phyloP scores from a whole-genome alignment of 2,113 vertebrate genomes.

The Microcebus jonahi region DNA sequence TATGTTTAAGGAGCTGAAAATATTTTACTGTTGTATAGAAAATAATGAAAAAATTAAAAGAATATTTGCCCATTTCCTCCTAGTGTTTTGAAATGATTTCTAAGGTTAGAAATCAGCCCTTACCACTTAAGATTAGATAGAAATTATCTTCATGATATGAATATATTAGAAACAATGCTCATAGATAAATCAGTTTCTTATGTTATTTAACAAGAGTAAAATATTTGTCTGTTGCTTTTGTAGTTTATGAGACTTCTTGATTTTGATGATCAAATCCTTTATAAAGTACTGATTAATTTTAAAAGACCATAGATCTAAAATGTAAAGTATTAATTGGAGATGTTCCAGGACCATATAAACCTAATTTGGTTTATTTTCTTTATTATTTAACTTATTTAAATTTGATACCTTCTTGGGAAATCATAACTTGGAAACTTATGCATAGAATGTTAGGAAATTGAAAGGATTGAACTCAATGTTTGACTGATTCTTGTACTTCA shows the following conservation, averaged over 20 bases:
- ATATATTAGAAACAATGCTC: not conserved
- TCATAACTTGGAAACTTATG: conserved; percentile 13
- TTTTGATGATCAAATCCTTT: conserved; percentile 17
- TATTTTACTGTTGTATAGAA: not conserved
- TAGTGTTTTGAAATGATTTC: conserved; percentile 43
- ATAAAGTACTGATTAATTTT: not conserved
- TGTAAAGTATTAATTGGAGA: not conserved
- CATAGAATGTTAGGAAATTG: not conserved
- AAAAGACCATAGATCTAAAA: not conserved
- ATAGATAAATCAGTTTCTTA: not conserved
- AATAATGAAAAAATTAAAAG: not conserved
- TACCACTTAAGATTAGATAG: not conserved
- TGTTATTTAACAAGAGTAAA: not conserved
- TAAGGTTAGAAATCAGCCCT: not conserved
- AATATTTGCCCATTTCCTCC: not conserved
- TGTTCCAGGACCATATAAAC: not conserved
- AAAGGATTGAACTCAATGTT: not conserved
- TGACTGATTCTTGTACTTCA: not conserved
- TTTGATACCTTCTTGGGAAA: not conserved
- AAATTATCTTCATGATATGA: not conserved
- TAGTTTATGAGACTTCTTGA: not conserved
- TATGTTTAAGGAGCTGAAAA: not conserved
- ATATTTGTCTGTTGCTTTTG: not conserved
- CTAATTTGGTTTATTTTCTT: not conserved
- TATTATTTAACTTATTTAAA: not conserved